Percentiles rank a stretch among this genome's conserved stretches.
Evolutionary conservation across 2,888 invertebrate genomes (phyloP).

Genomic region (Eristalis intricaria): DNA sequence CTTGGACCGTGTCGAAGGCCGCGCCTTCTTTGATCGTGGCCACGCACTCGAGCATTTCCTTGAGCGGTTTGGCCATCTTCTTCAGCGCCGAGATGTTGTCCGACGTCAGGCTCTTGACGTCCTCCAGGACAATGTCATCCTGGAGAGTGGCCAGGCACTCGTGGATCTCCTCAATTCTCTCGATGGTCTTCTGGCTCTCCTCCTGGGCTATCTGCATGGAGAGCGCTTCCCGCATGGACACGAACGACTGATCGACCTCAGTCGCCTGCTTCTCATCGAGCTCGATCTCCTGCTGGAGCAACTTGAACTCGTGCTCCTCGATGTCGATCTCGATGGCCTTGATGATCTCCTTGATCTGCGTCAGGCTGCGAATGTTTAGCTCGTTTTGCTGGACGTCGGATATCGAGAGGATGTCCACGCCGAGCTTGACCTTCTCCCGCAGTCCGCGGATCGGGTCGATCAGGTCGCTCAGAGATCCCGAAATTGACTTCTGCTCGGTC

Average conservation of each 20-base stretch:
- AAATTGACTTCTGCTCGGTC: slow-evolving; percentile 80
- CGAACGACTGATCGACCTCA: slow-evolving; percentile 76
- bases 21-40: slow-evolving; percentile 76
- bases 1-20: slow-evolving; percentile 62
- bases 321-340: slow-evolving; percentile 78
- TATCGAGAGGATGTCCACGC: slow-evolving; percentile 77
- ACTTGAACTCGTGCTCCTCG: slow-evolving; percentile 79
- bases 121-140: slow-evolving; percentile 47
- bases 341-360: slow-evolving; percentile 77
- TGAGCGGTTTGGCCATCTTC: slow-evolving; percentile 76
- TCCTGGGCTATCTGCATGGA: slow-evolving; percentile 77
- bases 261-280: slow-evolving; percentile 76
- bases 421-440: slow-evolving; percentile 78
- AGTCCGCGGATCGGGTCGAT: slow-evolving; percentile 79
- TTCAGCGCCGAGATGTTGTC: slow-evolving; percentile 75
- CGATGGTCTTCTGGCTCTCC: slow-evolving; percentile 73
- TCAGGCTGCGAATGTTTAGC: slow-evolving; percentile 75
- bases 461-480: slow-evolving; percentile 79
- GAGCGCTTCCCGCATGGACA: slow-evolving; percentile 77
- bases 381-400: slow-evolving; percentile 75
- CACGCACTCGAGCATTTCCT: slow-evolving; percentile 78
- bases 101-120: slow-evolving; percentile 31
- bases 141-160: slow-evolving; percentile 75
- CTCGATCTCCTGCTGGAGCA: slow-evolving; percentile 77
- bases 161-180: slow-evolving; percentile 78